These are phyloP conservation scores for Toxonevra muliebris DNA, from an alignment of 2,888 invertebrate species.

Conservation along the genomic window DNA sequence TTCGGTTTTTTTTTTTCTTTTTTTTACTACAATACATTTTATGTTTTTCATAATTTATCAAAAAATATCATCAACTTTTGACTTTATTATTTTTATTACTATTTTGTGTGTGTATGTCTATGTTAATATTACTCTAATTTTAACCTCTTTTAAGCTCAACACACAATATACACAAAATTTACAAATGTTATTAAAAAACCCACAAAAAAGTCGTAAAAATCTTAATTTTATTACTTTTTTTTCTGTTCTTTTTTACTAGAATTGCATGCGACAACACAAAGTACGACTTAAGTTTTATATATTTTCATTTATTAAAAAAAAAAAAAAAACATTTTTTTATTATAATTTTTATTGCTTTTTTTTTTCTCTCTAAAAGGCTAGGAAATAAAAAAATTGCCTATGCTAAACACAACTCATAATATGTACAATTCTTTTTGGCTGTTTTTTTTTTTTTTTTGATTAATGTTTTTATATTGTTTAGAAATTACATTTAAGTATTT, in stretches of 20 bases:
- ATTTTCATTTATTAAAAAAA: constrained; percentile 1
- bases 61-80: constrained; percentile 28
- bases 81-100: constrained; percentile 11
- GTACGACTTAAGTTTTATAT: not conserved
- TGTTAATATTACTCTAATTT: constrained; percentile 26
- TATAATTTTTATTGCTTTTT: constrained; percentile 10
- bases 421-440: too few species aligned
- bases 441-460: too few species aligned
- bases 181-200: constrained; percentile 23
- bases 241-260: not conserved
- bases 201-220: constrained; percentile 38
- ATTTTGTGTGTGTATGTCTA: constrained; percentile 20
- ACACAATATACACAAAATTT: not conserved
- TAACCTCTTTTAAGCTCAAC: constrained; percentile 21
- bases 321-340: not conserved
- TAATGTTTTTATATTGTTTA: too few species aligned
- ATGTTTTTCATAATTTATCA: constrained; percentile 20
- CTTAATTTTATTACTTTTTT: constrained; percentile 37
- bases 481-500: too few species aligned
- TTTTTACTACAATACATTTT: not conserved
- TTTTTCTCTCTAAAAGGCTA: too few species aligned
- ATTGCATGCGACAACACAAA: constrained; percentile 20
- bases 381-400: not conserved
- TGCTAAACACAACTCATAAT: not conserved
- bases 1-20: too few species aligned